Evolutionary conservation across 2,888 invertebrate genomes (phyloP).

Genomic region (Lasioglossum pauxillum): DNA sequence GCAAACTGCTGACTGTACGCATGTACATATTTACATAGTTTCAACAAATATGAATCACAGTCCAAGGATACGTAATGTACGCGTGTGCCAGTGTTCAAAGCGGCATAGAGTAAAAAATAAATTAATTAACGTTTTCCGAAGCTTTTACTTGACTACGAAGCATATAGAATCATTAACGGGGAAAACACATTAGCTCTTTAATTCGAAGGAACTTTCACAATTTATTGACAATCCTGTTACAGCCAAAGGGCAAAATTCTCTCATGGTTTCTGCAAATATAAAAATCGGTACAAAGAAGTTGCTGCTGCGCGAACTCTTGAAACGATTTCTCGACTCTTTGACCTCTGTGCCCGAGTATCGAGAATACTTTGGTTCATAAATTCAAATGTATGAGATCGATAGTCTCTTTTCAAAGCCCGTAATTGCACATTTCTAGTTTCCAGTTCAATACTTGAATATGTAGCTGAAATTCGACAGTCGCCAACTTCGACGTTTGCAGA

Average conservation of each 20-base stretch:
- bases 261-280: not conserved
- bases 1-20: not conserved
- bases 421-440: not conserved
- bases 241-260: not conserved
- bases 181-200: not conserved
- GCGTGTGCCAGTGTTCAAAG: not conserved
- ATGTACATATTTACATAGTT: not conserved
- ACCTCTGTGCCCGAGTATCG: not conserved
- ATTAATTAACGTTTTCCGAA: not conserved
- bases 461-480: not conserved
- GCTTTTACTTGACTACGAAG: not conserved
- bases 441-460: not conserved
- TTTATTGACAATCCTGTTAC: not conserved
- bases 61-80: not conserved
- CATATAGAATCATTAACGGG: not conserved
- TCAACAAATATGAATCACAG: not conserved
- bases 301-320: not conserved
- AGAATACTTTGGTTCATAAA: not conserved
- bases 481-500: conserved; percentile 4
- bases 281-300: not conserved
- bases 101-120: not conserved
- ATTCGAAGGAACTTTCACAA: not conserved
- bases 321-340: not conserved
- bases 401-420: not conserved
- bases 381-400: not conserved